Percentiles rank a stretch among this genome's conserved stretches.
These are phyloP conservation scores for Saguinus oedipus DNA, from an alignment of 2,797 vertebrate species.

Conservation along the genomic window DNA sequence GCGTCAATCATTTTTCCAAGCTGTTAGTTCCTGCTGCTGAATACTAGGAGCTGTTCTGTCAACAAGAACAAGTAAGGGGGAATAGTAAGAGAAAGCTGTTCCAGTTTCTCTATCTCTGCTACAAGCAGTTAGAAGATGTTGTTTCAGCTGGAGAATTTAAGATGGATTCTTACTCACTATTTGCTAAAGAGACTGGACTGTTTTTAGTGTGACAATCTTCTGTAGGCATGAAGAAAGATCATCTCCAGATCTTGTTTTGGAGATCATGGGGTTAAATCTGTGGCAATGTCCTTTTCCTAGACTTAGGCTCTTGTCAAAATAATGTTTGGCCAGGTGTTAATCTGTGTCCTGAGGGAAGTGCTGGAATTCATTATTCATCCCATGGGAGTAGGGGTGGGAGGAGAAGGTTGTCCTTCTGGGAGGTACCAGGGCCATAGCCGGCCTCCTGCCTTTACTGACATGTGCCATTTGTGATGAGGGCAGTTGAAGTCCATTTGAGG, in stretches of 20 bases:
- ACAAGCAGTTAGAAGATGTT: background rate
- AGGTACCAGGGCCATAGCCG: slow-evolving; percentile 83
- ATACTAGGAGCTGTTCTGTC: background rate
- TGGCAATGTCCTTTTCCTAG: slow-evolving; percentile 44
- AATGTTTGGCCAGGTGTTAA: slow-evolving; percentile 89
- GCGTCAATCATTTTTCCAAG: background rate
- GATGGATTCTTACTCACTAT: background rate
- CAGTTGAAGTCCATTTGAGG: slow-evolving; percentile 90
- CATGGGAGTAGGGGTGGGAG: slow-evolving; percentile 10
- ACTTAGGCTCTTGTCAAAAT: slow-evolving; percentile 82
- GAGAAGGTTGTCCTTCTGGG: slow-evolving; percentile 82
- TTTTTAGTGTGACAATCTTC: slow-evolving; percentile 8
- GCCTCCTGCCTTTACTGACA: slow-evolving; percentile 89
- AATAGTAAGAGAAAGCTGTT: background rate
- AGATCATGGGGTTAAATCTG: slow-evolving; percentile 76
- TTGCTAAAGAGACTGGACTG: background rate
- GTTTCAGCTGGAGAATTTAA: slow-evolving; percentile 29
- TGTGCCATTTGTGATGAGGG: slow-evolving; percentile 88
- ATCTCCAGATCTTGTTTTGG: slow-evolving; percentile 1
- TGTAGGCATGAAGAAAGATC: slow-evolving; percentile 28
- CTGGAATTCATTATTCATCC: slow-evolving; percentile 86
- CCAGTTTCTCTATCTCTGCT: background rate
- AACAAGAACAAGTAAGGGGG: background rate
- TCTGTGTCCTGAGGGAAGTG: slow-evolving; percentile 83
- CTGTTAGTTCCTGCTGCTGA: background rate